Evolutionary conservation across 1,140 invertebrate species (phyloP), one percentile per base, ranked within the genome.

Genomic region (Agrypnia vestita): DNA sequence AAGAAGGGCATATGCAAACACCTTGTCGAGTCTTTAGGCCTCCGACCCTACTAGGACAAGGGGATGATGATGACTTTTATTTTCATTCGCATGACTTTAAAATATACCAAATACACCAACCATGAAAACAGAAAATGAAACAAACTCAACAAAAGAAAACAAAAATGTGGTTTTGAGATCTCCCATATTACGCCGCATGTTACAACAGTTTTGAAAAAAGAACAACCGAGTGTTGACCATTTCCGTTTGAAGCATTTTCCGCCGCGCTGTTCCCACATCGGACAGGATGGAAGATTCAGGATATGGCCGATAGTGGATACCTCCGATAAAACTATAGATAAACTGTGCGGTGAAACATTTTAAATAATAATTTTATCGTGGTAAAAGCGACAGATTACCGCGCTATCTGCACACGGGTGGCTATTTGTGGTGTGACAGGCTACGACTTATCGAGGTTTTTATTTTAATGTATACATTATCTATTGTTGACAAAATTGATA

Each of bases 251-350:
- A 17, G 13, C 11, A 46, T 76, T 76, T 53, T 43, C 61, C 47
- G 43, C 9, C 46, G 21, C 19, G 55, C 9, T 43, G 59, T 74
- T 72, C 44, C 56, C 49, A 71, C 72, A 76, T 62, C 17, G 21
- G 62, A 13, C 53, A 77, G 78, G 78, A 82, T 75, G 69, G 81
- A 82, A 53, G 78, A 82, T 12, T 73, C 73, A n/a, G 81, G 78
- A 82, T 80, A 78, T 74, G 13, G 17, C 21, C 71, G 81, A 80
- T 82, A 79, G 78, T 61, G 81, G 81, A 80, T 76, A 79, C 77
- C 80, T 79, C 75, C 15, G 51, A 77, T 77, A 64, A 71, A 25
- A 15, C 21, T 47, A 21, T 17, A 55, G 72, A 80, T 75, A 67
- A 80, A 19, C 21, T n/a, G 17, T 35, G 59, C 59, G 75, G 47